Evolutionary conservation across 2,113 vertebrate genomes (phyloP).

Genomic region (Equus quagga): DNA sequence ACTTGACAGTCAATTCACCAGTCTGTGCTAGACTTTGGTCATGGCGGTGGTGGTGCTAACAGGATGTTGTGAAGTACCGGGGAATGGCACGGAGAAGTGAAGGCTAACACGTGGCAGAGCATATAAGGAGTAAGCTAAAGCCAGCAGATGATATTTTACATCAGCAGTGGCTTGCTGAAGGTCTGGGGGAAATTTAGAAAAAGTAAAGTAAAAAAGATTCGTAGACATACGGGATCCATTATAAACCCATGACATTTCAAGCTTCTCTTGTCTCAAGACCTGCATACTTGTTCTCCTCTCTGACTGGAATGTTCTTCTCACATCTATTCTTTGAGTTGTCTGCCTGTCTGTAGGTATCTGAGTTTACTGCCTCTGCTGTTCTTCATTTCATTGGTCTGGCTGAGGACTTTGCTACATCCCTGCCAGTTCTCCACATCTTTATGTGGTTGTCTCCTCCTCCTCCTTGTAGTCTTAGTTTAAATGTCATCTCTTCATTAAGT

Average conservation of each 20-base stretch:
- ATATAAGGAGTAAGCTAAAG: neutral
- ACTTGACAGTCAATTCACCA: neutral
- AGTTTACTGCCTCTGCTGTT: neutral
- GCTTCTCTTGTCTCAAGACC: neutral
- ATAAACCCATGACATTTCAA: neutral
- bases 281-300: neutral
- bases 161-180: neutral
- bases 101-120: neutral
- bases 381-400: neutral
- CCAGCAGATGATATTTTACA: neutral
- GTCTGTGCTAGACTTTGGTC: neutral
- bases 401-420: neutral
- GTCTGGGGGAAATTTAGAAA: neutral
- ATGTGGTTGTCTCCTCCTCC: fast-evolving
- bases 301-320: fast-evolving
- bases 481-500: neutral
- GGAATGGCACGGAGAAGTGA: neutral
- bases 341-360: neutral
- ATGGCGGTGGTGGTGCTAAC: neutral
- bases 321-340: neutral
- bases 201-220: neutral
- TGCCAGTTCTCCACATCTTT: neutral
- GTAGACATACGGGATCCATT: neutral
- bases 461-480: neutral
- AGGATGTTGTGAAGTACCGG: neutral